Base-by-base conservation (phyloP, 2,797 vertebrate species). In the Lerista edwardsae region DNA sequence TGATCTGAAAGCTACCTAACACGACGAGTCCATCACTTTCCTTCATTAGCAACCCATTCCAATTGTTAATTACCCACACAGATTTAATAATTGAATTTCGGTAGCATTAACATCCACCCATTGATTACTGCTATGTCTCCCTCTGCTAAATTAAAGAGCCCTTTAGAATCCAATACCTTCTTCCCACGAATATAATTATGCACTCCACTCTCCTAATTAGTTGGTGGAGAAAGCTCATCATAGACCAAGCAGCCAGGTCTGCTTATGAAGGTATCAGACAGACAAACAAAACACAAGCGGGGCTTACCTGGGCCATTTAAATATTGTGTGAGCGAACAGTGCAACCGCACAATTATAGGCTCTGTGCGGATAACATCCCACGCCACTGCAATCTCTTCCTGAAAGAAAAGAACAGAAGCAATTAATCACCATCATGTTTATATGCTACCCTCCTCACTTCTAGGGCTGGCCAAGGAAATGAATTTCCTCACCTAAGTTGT, bases 321-420 rank as follows among this genome's bases (percentile, higher is more conserved):
- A 94, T 98, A 98, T 86, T 98, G 97, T 23, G 97, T 98, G 67
- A 98, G 96, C 10, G 97, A 98, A 91, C 97, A 98, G 92, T 98
- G 97, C 84, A 98, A 95, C 29, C 97, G 96, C 87, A 98, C 96
- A 82, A 97, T 97, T 91, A 98, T 97, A 68, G 97, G 97, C 90
- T 98, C 97, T 85, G 96, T 97, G 84, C 97, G 96, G 94, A 97
- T 97, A 77, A 98, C 97, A 92, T 98, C 97, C 97, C 97, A 98
- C 81, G 97, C 97, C 91, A 97, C 95, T 92, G 97, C 97, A 92
- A 98, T 98, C 94, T 98, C 97, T 94, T 98, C 97, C 97, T 98
- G 86, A 62, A 94, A 11, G 94, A 87, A 88, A 84, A 91, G 83
- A 90, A 88, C 11, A 85, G 21, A 89, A 31, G 67, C 0, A 19